A percentile compares a stretch with the other conserved stretches of the same genome.
phyloP scores from a whole-genome alignment of 1,140 invertebrate species.

The Lamellibrachia luymesi region DNA sequence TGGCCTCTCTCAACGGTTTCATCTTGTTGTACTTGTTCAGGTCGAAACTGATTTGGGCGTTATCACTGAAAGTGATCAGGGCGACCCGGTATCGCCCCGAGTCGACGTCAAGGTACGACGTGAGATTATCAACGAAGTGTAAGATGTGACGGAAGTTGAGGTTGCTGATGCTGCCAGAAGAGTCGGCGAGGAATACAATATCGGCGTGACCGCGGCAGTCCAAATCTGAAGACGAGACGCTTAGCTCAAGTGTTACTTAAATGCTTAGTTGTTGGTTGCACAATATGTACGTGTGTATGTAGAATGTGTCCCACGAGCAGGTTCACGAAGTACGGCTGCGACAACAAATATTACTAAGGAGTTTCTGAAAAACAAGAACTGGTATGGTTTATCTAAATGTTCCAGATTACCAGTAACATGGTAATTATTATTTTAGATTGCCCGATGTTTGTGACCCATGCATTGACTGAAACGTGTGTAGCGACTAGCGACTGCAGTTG shows the following conservation, averaged over 20 bases:
- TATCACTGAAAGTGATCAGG: slow-evolving; percentile 16
- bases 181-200: slow-evolving; percentile 14
- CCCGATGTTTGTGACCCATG: not conserved
- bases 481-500: not conserved
- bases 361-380: no score
- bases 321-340: no score
- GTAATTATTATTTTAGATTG: no score
- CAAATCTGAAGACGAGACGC: not conserved
- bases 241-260: no score
- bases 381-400: no score
- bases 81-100: slow-evolving; percentile 9
- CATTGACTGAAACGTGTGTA: not conserved
- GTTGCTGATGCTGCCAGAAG: not conserved
- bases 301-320: no score
- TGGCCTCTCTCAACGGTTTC: not conserved
- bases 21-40: slow-evolving; percentile 13
- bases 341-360: no score
- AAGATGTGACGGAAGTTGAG: slow-evolving; percentile 12
- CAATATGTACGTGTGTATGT: no score
- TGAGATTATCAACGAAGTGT: not conserved
- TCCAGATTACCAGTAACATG: no score
- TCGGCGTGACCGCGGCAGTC: slow-evolving; percentile 8
- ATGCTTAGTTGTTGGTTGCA: no score
- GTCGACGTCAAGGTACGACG: slow-evolving; percentile 17
- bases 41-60: slow-evolving; percentile 13